Conservation (phyloP, 2,888 invertebrate genomes). For the Dysmachus trigonus region DNA sequence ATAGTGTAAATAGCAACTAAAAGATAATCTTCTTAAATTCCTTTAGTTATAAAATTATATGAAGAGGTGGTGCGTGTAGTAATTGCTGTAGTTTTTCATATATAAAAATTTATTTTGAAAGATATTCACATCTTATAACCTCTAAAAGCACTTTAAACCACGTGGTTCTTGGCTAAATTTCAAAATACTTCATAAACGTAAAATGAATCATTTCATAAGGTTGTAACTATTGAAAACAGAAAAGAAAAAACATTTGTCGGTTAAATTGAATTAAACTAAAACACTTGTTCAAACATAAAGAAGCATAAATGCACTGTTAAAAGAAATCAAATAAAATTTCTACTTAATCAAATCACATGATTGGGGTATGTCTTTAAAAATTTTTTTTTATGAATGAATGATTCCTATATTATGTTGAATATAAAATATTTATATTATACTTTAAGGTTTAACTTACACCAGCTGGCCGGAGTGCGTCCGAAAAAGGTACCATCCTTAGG, state of each 20-base stretch:
- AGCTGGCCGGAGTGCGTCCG: slow-evolving; percentile 60
- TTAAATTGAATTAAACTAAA: neutral
- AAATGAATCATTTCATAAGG: neutral
- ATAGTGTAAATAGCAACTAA: neutral
- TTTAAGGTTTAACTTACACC: slow-evolving; percentile 60
- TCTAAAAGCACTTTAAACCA: neutral
- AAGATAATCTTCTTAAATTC: neutral
- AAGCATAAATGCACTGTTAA: neutral
- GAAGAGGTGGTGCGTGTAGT: no score
- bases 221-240: neutral
- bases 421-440: no score
- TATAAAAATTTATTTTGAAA: neutral
- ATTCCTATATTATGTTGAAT: no score
- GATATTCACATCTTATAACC: neutral
- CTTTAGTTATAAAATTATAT: no score
- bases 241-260: neutral
- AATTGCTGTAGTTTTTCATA: neutral
- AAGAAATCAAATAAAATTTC: neutral
- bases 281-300: neutral
- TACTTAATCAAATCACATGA: neutral
- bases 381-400: neutral
- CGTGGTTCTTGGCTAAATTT: neutral
- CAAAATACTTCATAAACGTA: neutral
- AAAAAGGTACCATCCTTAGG: slow-evolving; percentile 57
- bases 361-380: neutral